Base-by-base conservation (phyloP, 92 coral and sea anemone species). In the Micromussa lordhowensis region DNA sequence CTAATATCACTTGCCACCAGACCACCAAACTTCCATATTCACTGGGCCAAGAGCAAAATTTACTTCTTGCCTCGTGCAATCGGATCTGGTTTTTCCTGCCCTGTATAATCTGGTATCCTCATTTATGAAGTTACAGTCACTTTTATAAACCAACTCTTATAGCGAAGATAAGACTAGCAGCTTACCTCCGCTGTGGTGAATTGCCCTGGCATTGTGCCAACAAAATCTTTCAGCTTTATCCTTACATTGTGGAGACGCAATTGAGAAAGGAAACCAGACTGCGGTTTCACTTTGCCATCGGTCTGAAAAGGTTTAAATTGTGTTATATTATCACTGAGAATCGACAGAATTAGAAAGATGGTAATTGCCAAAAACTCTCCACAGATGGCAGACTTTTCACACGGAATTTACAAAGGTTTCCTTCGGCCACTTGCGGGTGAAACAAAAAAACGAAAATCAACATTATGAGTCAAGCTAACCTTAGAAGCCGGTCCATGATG, bases 181-280 rank as follows among this genome's bases (percentile, higher is more conserved):
- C 88, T 17, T 49, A 93, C 96, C 93, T 93, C 92, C 34, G 76
- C 63, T 58, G 44, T 53, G 55, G 81, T 87, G 57, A 59, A 80
- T n/a, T 87, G 70, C 16, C 86, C 88, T 18, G 96, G 96, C 58
- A 69, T 49, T 30, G 90, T 54, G n/a, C 76, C 89, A 17, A 92
- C 93, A 68, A 77, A 86, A 59, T 92, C 77, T 24, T 84, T 89
- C 21, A 95, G 78, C 15, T 79, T 91, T 18, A 87, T 82, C 66
- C 98, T 85, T 77, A 68, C 79, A 61, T 88, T 44, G 32, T 74
- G 79, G 69, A 73, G 91, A 57, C 93, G 92, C 77, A 92, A 34
- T 58, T 75, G 84, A 31, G 87, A 94, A 31, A 95, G 86, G 84
- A 91, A 95, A 17, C 98, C 98, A 82, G 87, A 69, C 79, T 64